These are phyloP conservation scores for Romanomermis culicivorax DNA, from an alignment of 2,888 invertebrate genomes.

Conservation along the genomic window DNA sequence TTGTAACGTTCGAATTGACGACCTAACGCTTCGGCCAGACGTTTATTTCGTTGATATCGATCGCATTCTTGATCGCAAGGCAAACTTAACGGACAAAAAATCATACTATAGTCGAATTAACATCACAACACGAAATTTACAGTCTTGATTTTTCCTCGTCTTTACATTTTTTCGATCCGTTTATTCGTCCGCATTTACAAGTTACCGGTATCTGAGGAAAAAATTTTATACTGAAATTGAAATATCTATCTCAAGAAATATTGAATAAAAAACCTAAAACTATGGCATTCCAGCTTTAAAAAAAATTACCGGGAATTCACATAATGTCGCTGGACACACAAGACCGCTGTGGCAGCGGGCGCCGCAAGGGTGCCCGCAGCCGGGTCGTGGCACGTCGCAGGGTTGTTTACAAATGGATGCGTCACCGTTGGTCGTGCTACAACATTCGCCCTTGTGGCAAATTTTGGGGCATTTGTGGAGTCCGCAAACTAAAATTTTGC, in stretches of 20 bases:
- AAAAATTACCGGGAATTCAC: too few relatives aligned
- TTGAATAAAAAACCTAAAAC: too few relatives aligned
- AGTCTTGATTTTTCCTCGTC: too few relatives aligned
- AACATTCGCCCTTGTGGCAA: constrained; percentile 55
- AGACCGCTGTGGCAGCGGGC: constrained; percentile 53
- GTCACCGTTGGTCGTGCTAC: constrained; percentile 39
- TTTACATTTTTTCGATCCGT: too few relatives aligned
- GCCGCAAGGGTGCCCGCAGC: constrained; percentile 67
- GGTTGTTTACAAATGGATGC: constrained; percentile 48
- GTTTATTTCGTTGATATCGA: constrained; percentile 60
- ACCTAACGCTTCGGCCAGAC: constrained; percentile 69
- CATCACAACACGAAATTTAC: too few relatives aligned
- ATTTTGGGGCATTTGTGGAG: constrained; percentile 58
- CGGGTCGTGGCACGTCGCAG: constrained; percentile 44
- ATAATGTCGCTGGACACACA: constrained; percentile 47
- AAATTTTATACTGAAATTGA: too few relatives aligned
- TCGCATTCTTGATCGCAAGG: constrained; percentile 85
- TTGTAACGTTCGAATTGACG: constrained; percentile 46
- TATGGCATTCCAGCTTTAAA: too few relatives aligned
- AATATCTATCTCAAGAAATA: too few relatives aligned
- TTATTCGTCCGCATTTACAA: too few relatives aligned
- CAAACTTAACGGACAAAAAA: constrained; percentile 45
- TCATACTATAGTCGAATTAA: too few relatives aligned
- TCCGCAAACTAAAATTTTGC: constrained; percentile 53
- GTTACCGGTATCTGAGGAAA: too few relatives aligned